Base-by-base conservation (phyloP, 1,140 invertebrate genomes). In the Solenopsis invicta region DNA sequence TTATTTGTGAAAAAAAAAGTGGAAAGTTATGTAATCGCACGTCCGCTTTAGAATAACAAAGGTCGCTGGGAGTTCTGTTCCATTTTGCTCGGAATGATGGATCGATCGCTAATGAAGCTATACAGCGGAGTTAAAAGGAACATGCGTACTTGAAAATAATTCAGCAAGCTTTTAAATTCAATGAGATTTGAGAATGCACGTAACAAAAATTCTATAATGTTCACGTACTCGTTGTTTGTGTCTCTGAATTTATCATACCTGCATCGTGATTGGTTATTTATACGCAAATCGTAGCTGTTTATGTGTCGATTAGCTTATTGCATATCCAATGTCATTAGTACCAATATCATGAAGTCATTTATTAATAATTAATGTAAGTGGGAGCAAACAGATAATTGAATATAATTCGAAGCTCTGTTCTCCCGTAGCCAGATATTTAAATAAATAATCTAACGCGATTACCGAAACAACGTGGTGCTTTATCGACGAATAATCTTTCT, bases 71-170 rank as follows among this genome's bases (percentile, higher is more conserved):
- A 48, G 50, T 6, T 45, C 48, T 13, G 13, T 48, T 48, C 80
- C 24, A 74, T 75, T 74, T 61, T 61, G 69, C 41, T 48, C 41
- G 52, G 18, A 12, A 75, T 21, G 80, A 62, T 48, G 18, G 37
- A 56, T 74, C 67, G 41, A 74, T 84, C 41, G 56, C 41, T 84
- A 75, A 84, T 84, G 69, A 84, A 75, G 54, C 56, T 75, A 5
- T 16, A 37, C 13, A 82, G 48, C 13, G 21, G 24, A 50, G 5
- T 61, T 56, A 16, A 61, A 74, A 82, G 16, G 54, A 72, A 56
- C 29, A 54, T 24, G 41, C 37, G 29, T 10, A 61, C 12, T 74
- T 18, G 0, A 21, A 34, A 74, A 84, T 84, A 74, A 84, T 75
- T 75, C 4, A 50, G 41, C 18, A 24, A 21, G 41, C 52, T 61